Base-by-base conservation (phyloP, 2,797 vertebrate species). In the Gambusia yucatana region DNA sequence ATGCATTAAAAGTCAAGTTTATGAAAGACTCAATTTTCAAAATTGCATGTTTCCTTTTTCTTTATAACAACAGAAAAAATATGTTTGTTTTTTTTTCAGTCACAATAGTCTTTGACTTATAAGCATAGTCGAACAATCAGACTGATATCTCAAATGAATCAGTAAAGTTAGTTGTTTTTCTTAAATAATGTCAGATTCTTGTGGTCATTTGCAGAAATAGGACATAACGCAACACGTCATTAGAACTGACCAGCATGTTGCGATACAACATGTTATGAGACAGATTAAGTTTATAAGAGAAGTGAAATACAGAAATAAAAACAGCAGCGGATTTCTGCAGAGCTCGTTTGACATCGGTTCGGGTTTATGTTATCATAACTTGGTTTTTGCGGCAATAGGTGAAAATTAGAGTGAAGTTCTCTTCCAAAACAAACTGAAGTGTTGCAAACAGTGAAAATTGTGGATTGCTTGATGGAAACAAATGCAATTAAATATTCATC, bases 241-340 rank as follows among this genome's bases (percentile, higher is more conserved):
- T 0, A 2, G 6, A 44, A 28, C 13, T 44, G 41, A 70, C n/a
- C 67, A 28, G 25, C 25, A 28, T 44, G 41, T 46, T 8, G 28
- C 16, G 44, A 44, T 3, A 9, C 22, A 52, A 25, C 50, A 52
- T 25, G 22, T 25, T 22, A 70, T 44, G 25, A 43, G 0, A 70
- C 11, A n/a, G 13, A 70, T 69, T 43, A 16, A 16, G 22, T 63
- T 48, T 33, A 50, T 25, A 61, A 72, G 41, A 47, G 80, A 86
- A 86, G 80, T 65, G 85, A 86, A 88, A 85, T 11, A 36, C 14
- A 61, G 63, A 81, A 76, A 44, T 14, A 25, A 81, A 50, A 80
- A 71, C 36, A n/a, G 17, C 20, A 50, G 5, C 16, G n/a, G 47
- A 47, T 22, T 70, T 70, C 67, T 46, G 67, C 13, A 25, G 44